Evolutionary conservation across 2,113 vertebrate species (phyloP).

Genomic region (Piaya cayana): DNA sequence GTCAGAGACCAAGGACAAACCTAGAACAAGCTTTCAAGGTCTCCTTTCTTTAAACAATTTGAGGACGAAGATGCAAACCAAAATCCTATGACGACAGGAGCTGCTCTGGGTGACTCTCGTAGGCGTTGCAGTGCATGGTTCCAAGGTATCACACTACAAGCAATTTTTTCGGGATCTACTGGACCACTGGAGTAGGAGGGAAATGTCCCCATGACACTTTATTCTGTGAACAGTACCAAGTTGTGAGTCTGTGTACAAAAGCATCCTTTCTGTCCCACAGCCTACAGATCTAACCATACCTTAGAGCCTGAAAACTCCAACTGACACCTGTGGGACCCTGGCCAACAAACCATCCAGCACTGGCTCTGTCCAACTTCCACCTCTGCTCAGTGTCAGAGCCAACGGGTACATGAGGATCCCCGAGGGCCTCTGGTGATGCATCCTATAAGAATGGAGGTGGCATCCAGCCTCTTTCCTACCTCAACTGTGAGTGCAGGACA

Average conservation of each 20-base stretch:
- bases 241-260: not conserved
- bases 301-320: not conserved
- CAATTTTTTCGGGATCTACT: not conserved
- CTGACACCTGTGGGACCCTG: not conserved
- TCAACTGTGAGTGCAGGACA: not conserved
- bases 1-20: not conserved
- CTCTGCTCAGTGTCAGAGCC: not conserved
- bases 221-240: not conserved
- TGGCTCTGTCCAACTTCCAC: not conserved
- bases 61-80: not conserved
- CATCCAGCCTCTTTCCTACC: not conserved
- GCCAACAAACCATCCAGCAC: not conserved
- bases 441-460: not conserved
- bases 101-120: not conserved
- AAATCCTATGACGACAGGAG: not conserved
- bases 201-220: not conserved
- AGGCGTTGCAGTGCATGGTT: not conserved
- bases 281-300: not conserved
- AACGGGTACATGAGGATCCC: not conserved
- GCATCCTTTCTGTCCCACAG: not conserved
- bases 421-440: not conserved
- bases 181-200: accelerated
- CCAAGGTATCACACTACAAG: not conserved
- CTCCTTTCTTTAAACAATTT: not conserved
- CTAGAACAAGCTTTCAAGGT: not conserved